These are phyloP conservation scores for Typhlichthys eigenmanni DNA, from an alignment of 2,797 vertebrate species.

Conservation along the genomic window DNA sequence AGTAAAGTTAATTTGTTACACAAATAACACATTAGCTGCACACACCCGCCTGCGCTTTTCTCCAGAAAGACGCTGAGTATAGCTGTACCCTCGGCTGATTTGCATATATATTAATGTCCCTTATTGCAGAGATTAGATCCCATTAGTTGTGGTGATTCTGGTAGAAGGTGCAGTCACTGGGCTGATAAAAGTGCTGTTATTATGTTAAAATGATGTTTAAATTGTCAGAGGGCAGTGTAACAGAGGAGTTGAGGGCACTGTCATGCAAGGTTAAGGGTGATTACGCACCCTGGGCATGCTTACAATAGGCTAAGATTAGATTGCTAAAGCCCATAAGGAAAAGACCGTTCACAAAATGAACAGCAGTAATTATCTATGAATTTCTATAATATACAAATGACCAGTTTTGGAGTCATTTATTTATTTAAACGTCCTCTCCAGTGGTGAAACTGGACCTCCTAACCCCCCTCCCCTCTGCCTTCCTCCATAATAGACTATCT, in stretches of 20 bases:
- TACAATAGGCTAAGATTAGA: conserved; percentile 68
- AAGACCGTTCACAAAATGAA: conserved; percentile 46
- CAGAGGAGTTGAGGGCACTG: conserved; percentile 83
- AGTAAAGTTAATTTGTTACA: conserved; percentile 61
- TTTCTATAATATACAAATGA: conserved; percentile 51
- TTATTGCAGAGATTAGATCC: conserved; percentile 85
- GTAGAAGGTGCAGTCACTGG: conserved; percentile 75
- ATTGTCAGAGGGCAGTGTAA: conserved; percentile 78
- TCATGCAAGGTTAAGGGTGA: conserved; percentile 75
- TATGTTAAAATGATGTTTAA: conserved; percentile 73
- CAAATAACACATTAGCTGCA: conserved; percentile 48
- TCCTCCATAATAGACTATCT: conserved; percentile 27
- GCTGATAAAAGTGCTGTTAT: conserved; percentile 76
- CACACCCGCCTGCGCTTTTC: conserved; percentile 13
- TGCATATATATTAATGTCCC: conserved; percentile 86
- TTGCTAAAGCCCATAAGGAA: conserved; percentile 47
- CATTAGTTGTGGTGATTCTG: conserved; percentile 86
- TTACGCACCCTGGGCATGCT: conserved; percentile 60
- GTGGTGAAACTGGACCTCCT: conserved; percentile 42
- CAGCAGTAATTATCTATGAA: conserved; percentile 48
- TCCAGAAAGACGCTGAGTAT: conserved; percentile 38
- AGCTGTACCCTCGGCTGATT: conserved; percentile 75
- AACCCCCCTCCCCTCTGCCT: conserved; percentile 17
- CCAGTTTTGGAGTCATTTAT: conserved; percentile 33
- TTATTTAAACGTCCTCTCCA: conserved; percentile 43